Percentiles rank a stretch among this genome's conserved stretches.
Conservation (phyloP, 2,888 invertebrate species). For the Hypselothyrea guttata region DNA sequence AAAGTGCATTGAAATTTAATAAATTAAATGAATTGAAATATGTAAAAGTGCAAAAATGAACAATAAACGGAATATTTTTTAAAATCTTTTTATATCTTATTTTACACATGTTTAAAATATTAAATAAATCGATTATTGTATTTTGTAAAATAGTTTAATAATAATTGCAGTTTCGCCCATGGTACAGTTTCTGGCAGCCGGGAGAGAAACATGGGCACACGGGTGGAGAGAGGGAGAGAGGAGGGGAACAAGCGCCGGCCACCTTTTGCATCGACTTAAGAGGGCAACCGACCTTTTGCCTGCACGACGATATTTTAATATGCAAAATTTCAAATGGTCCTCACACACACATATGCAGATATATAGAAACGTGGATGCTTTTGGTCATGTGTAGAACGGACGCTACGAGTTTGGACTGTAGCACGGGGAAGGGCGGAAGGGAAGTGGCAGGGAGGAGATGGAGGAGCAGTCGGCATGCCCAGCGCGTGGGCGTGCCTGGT, state of each 20-base stretch:
- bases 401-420: constrained; percentile 32
- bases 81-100: too few relatives aligned
- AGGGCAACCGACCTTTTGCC: constrained; percentile 68
- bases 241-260: too few relatives aligned
- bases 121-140: too few relatives aligned
- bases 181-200: background rate
- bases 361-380: constrained; percentile 49
- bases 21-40: too few relatives aligned
- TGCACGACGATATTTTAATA: constrained; percentile 77
- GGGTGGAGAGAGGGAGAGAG: too few relatives aligned
- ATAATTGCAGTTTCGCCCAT: too few relatives aligned
- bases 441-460: constrained; percentile 1
- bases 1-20: too few relatives aligned
- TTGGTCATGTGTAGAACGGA: constrained; percentile 61
- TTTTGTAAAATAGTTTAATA: too few relatives aligned
- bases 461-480: constrained; percentile 45
- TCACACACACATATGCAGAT: constrained; percentile 30
- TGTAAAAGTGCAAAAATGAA: too few relatives aligned
- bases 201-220: constrained; percentile 27
- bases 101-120: too few relatives aligned
- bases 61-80: too few relatives aligned
- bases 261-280: constrained; percentile 59
- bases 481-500: constrained; percentile 62
- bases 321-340: constrained; percentile 75
- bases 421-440: constrained; percentile 13